Base-by-base conservation (phyloP, 1,140 invertebrate genomes). In the Tribolium madens region DNA sequence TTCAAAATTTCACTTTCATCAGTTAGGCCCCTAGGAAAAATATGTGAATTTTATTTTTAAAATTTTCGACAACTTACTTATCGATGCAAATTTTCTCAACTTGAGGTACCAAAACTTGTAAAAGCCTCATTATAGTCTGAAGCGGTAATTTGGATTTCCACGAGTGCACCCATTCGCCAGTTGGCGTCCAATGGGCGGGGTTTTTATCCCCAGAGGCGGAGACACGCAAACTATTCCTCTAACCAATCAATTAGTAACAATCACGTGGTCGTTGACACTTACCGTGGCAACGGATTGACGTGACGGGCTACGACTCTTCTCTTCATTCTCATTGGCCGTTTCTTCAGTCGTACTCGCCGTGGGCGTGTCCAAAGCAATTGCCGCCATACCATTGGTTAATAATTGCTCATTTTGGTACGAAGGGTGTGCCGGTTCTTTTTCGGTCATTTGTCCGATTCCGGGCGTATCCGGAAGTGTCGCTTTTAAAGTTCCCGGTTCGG, bases 71-170 rank as follows among this genome's bases (percentile, higher is more conserved):
- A 52, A 89, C 91, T 90, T 86, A 98, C 96, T 99, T 99, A 86
- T 99, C 98, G 84, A 99, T 99, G 87, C 98, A 99, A 81, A 99
- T 99, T 89, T 99, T 99, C 88, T 99, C 98, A 6, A 99, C 98
- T 89, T 99, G 98, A 53, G 98, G 98, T 52, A 99, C 98, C 0
- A 99, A 88, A 9, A 99, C 98, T 89, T 99, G 98, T 47, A 99
- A 88, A 81, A 99, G 90, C 81, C 98, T 89, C 97, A 99, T 99
- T 76, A 99, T 99, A 21, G 98, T 99, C 89, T 99, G 98, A 64
- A 99, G 86, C 0, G 98, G 98, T 75, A 99, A 87, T 88, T 99
- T 99, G 71, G 92, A 93, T 85, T 99, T 98, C 98, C 98, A 99
- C 3, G 95, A 93, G 78, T 94, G 91, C 36, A 98, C 97, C 98